Conservation (phyloP, 2,797 vertebrate species). For the Chloroceryle amazona region DNA sequence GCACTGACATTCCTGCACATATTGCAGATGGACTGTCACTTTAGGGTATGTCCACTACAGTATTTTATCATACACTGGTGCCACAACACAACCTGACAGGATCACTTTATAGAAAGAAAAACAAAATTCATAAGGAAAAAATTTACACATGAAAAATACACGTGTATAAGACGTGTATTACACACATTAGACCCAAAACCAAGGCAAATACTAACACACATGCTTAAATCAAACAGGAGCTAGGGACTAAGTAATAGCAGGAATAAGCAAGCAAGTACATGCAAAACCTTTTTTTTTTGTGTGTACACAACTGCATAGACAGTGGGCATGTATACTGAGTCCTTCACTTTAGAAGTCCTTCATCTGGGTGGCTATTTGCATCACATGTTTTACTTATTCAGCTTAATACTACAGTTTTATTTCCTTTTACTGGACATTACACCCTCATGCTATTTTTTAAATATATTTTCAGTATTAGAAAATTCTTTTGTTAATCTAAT, state of each 20-base stretch:
- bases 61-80: background rate
- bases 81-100: background rate
- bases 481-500: background rate
- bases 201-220: background rate
- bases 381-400: background rate
- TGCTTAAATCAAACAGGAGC: background rate
- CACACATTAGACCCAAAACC: background rate
- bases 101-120: background rate
- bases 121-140: background rate
- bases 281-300: background rate
- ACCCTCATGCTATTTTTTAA: background rate
- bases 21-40: background rate
- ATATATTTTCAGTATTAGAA: background rate
- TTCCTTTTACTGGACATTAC: background rate
- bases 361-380: background rate
- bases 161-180: background rate
- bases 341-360: background rate
- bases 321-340: accelerated
- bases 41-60: background rate
- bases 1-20: background rate
- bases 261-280: background rate
- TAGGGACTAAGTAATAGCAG: background rate
- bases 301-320: background rate
- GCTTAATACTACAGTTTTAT: background rate
- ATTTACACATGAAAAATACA: background rate